phyloP scores from a whole-genome alignment of 53 echinoderm and acorn worm species.

The Mesocentrotus franciscanus region DNA sequence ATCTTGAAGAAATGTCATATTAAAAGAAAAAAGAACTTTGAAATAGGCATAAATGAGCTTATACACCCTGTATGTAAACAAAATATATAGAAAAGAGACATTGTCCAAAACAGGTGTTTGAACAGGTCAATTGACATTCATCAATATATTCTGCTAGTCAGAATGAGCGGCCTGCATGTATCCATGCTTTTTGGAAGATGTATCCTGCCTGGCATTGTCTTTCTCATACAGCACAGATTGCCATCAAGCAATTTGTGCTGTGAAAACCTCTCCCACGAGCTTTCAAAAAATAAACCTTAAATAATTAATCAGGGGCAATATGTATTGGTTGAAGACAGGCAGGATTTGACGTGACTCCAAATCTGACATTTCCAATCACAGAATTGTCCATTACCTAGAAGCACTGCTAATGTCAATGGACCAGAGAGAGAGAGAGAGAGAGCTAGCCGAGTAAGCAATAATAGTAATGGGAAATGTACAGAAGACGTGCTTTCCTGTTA shows the following conservation, averaged over 20 bases:
- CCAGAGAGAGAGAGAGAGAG: not conserved
- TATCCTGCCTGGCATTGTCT: not conserved
- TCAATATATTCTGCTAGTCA: no score
- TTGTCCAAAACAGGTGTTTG: no score
- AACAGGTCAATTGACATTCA: no score
- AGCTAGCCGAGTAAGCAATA: not conserved
- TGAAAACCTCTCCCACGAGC: not conserved
- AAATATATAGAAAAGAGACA: no score
- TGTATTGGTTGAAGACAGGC: slow-evolving; percentile 26
- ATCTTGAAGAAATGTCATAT: no score
- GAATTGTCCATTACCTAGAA: not conserved
- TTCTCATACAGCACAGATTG: not conserved
- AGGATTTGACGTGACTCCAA: slow-evolving; percentile 13
- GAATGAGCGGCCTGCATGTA: no score
- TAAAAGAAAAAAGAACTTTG: no score
- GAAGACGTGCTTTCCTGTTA: slow-evolving; percentile 38
- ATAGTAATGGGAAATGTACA: slow-evolving; percentile 16
- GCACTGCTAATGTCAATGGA: slow-evolving; percentile 2
- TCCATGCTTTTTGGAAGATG: no score
- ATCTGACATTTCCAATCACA: slow-evolving; percentile 51
- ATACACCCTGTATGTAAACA: no score
- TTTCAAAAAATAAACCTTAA: slow-evolving; percentile 37
- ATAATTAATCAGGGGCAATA: slow-evolving; percentile 48
- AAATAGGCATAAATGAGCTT: no score
- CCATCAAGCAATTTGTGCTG: not conserved